Conservation (phyloP, 2,797 vertebrate species). For the Podarcis lilfordi region DNA sequence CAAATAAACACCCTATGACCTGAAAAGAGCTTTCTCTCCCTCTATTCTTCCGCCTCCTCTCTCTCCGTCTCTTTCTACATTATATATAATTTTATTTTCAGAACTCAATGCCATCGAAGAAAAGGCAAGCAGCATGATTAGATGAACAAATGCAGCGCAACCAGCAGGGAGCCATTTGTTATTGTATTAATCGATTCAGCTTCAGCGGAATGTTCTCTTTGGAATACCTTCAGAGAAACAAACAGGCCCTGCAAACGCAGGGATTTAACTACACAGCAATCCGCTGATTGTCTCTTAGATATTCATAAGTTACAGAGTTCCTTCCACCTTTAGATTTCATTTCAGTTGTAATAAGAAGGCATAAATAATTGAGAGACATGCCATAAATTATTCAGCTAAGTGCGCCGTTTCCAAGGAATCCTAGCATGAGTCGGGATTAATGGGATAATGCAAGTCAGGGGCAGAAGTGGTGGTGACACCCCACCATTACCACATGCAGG, state of each 20-base stretch:
- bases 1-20: not conserved
- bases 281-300: slow-evolving; percentile 57
- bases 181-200: slow-evolving; percentile 40
- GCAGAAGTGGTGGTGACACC: slow-evolving; percentile 65
- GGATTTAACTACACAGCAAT: slow-evolving; percentile 32
- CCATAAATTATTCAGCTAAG: slow-evolving; percentile 83
- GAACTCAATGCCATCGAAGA: slow-evolving; percentile 50
- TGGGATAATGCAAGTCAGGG: slow-evolving; percentile 69
- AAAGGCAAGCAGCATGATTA: slow-evolving; percentile 45
- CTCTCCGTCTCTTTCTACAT: slow-evolving; percentile 28
- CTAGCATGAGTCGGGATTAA: slow-evolving; percentile 75
- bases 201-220: slow-evolving; percentile 50
- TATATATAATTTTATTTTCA: slow-evolving; percentile 46
- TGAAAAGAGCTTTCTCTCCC: slow-evolving; percentile 5
- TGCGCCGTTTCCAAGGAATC: slow-evolving; percentile 78
- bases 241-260: slow-evolving; percentile 38
- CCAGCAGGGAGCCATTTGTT: slow-evolving; percentile 34
- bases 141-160: slow-evolving; percentile 16
- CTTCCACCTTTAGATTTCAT: slow-evolving; percentile 73
- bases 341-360: slow-evolving; percentile 76
- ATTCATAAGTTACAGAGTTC: slow-evolving; percentile 61
- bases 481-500: slow-evolving; percentile 66
- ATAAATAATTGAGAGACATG: slow-evolving; percentile 81
- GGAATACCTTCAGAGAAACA: slow-evolving; percentile 68
- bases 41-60: slow-evolving; percentile 14